Evolutionary conservation across 2,797 vertebrate species (phyloP), one percentile per base, ranked within the genome.

Genomic region (Pseudomugil tenellus): DNA sequence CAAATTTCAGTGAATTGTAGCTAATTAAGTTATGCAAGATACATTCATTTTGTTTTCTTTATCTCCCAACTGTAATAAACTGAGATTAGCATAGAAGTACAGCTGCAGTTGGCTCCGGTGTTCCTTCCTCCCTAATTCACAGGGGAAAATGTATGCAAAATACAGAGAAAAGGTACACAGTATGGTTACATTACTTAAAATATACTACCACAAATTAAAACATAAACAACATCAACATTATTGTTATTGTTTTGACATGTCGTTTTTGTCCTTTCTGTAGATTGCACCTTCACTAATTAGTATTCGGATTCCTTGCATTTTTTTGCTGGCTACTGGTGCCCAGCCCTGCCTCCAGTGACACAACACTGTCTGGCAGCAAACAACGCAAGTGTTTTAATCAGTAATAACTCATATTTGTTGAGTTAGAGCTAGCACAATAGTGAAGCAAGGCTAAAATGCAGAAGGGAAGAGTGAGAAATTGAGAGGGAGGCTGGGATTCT

Each of bases 391-490:
- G 37, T 79, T 59, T 59, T 85, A 62, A 73, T 88, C 81, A 72
- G 71, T 58, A 81, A 73, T 80, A 62, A 79, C 87, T 87, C 85
- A 81, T 90, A 76, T 80, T 63, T 59, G 67, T 81, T 83, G n/a
- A 87, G 81, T 88, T 85, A 85, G 52, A 81, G 73, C 46, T 76
- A 43, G 79, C 75, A 1, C 63, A 74, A 72, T 57, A 67, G 70
- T 43, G 4, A 76, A 51, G 59, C 54, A 77, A 72, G 76, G 70
- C 41, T 3, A 65, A 69, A 63, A 41, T 28, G 4, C 23, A 54
- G 58, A 76, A 35, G 34, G 46, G 10, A 54, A 60, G 68, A 72
- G 29, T 0, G 57, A 63, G 58, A 48, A 59, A 65, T 34, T 0
- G 6, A 75, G 66, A 67, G 61, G 43, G 58, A 76, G 59, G 63